Conservation (phyloP, 2,888 invertebrate genomes). For the Scaptomyza parva region DNA sequence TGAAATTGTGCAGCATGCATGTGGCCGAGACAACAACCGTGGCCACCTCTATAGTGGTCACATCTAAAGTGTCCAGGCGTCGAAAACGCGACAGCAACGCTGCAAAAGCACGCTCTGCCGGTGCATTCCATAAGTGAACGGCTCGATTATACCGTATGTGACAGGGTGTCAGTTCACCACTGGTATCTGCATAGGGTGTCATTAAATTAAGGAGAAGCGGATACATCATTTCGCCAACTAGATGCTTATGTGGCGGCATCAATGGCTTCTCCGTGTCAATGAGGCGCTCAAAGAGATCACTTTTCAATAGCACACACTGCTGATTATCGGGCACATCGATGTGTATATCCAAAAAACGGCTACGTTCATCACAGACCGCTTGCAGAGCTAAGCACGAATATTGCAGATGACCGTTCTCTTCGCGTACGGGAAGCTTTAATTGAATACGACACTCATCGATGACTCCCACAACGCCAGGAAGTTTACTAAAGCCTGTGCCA, state of each 20-base stretch:
- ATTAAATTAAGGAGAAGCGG: constrained; percentile 54
- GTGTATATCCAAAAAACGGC: constrained; percentile 51
- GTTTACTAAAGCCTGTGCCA: constrained; percentile 2
- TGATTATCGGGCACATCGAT: constrained; percentile 50
- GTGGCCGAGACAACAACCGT: constrained; percentile 42
- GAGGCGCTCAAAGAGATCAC: constrained; percentile 50
- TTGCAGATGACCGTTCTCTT: constrained; percentile 12
- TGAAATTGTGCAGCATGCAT: constrained; percentile 61
- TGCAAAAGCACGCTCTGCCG: constrained; percentile 38
- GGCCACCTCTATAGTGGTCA: constrained; percentile 37
- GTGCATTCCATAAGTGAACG: constrained; percentile 45
- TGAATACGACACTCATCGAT: constrained; percentile 48
- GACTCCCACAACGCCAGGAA: constrained; percentile 51
- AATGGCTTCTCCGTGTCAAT: constrained; percentile 41
- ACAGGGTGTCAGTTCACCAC: constrained; percentile 34
- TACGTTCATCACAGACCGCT: constrained; percentile 47
- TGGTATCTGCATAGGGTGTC: constrained; percentile 45
- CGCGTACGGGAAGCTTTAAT: constrained; percentile 34
- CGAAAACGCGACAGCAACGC: constrained; percentile 46
- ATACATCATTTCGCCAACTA: constrained; percentile 52
- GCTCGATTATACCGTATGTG: constrained; percentile 48
- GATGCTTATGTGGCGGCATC: constrained; percentile 44
- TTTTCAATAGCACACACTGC: constrained; percentile 48
- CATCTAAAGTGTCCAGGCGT: constrained; percentile 44
- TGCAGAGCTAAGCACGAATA: constrained; percentile 35